Evolutionary conservation across 2,888 invertebrate genomes (phyloP), one percentile per base, ranked within the genome.

Genomic region (Halictus ligatus): DNA sequence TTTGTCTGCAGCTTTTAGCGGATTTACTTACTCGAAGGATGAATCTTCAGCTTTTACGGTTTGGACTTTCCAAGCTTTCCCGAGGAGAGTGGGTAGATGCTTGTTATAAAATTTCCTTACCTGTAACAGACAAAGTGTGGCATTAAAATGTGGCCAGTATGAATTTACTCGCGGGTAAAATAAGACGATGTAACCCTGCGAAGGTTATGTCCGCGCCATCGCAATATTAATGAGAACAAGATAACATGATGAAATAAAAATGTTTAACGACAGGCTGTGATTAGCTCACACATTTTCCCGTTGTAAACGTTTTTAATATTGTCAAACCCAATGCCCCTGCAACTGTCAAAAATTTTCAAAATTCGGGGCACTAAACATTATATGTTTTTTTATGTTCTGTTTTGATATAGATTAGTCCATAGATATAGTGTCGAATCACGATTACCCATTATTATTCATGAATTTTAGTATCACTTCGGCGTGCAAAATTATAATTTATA

Each of bases 21-120:
- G 43, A 71, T 43, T 71, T 43, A 71, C 71, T 71, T 71, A 71
- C 71, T 40, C 71, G 71, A 43, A 43, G 71, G 43, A 71, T 71
- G 71, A 71, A 71, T 43, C 71, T 71, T 71, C 71, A 13, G 71
- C 43, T 71, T 71, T 71, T 71, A 71, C 71, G 71, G 71, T 71
- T 71, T n/a, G 43, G 43, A 43, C 40, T 21, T n/a, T 13, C n/a
- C 71, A n/a, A n/a, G 21, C n/a, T 71, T 71, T 43, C n/a, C 13
- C 71, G 12, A 43, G 71, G 43, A 13, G 21, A 5, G n/a, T 6
- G 71, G n/a, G 21, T n/a, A 13, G 71, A 43, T 71, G n/a, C 21
- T 43, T 35, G 40, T 71, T 71, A n/a, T 40, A 71, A 43, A 71
- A 71, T 71, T 71, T 71, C 43, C 71, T 71, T 43, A 71, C 71